Evolutionary conservation across 2,797 vertebrate genomes (phyloP), one percentile per base, ranked within the genome.

Genomic region (Poecilia gillii): DNA sequence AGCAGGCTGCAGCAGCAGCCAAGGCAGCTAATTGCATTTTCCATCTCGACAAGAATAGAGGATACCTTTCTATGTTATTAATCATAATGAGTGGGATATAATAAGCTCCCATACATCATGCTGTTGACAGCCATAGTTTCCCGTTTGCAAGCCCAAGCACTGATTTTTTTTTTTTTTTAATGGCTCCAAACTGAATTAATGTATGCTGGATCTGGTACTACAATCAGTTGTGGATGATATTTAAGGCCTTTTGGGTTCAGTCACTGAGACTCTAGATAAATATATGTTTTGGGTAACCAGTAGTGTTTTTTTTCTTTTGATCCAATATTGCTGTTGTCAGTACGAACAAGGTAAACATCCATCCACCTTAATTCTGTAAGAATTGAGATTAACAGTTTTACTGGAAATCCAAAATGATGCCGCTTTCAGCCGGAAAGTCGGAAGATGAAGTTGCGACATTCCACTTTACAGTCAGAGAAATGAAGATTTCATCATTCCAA

Each of bases 61-160:
- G 90, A 94, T 95, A 91, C 92, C 91, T 92, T 93, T 89, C 93
- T 88, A 87, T 90, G 93, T 95, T 95, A 96, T 96, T 96, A 95
- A 95, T 96, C 95, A 95, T 95, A 96, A 96, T 95, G 93, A 96
- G 91, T 90, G 92, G 88, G 90, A 90, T 88, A 92, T 94, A 95
- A 95, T 95, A 95, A 93, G 93, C 91, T 88, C 79, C 90, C 92
- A 93, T 95, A 92, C 86, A 95, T 95, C 94, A 95, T 85, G 80
- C 82, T 7, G 85, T 88, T 94, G 94, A 94, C 94, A 94, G 89
- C 93, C 72, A 72, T 90, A 93, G 90, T 92, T 93, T 88, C 87
- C 91, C 92, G 93, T 94, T 93, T 96, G 94, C 93, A 91, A 93
- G 93, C 90, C 90, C 89, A 87, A 93, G 94, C 94, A 93, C 95